Conservation (phyloP, 2,888 invertebrate genomes). For the Noctua fimbriata region DNA sequence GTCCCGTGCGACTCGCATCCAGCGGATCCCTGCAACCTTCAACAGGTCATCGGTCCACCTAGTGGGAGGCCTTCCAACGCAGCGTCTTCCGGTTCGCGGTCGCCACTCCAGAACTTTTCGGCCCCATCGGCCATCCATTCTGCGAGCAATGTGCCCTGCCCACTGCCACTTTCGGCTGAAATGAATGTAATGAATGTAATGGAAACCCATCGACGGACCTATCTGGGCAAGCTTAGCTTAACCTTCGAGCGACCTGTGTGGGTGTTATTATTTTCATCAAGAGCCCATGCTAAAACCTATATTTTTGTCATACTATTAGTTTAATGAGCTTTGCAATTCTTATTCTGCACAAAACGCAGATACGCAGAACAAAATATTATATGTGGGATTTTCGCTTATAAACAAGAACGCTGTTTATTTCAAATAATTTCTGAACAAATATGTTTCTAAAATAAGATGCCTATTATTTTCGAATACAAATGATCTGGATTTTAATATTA, state of each 20-base stretch:
- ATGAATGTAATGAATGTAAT: too few species aligned
- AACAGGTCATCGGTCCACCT: too few species aligned
- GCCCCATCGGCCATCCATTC: too few species aligned
- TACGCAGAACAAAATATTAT: neutral
- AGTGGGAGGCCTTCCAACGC: too few species aligned
- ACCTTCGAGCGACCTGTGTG: neutral
- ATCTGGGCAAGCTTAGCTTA: neutral
- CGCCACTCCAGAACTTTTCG: too few species aligned
- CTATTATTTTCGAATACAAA: conserved; percentile 29
- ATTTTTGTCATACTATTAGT: neutral
- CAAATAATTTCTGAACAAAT: conserved; percentile 17
- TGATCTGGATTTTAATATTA: conserved; percentile 38
- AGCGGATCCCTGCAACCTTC: too few species aligned
- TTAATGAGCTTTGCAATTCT: neutral
- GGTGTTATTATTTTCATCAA: neutral
- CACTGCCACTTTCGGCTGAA: too few species aligned
- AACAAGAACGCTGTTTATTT: conserved; percentile 4
- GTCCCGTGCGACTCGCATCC: too few species aligned
- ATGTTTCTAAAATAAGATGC: conserved; percentile 12
- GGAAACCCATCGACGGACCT: neutral
- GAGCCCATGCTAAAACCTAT: neutral
- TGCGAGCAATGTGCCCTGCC: too few species aligned
- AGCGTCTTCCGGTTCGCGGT: too few species aligned
- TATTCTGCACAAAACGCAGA: neutral
- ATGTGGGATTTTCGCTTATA: neutral